Evolutionary conservation across 2,888 invertebrate species (phyloP).

Genomic region (Drosophila demipolita): DNA sequence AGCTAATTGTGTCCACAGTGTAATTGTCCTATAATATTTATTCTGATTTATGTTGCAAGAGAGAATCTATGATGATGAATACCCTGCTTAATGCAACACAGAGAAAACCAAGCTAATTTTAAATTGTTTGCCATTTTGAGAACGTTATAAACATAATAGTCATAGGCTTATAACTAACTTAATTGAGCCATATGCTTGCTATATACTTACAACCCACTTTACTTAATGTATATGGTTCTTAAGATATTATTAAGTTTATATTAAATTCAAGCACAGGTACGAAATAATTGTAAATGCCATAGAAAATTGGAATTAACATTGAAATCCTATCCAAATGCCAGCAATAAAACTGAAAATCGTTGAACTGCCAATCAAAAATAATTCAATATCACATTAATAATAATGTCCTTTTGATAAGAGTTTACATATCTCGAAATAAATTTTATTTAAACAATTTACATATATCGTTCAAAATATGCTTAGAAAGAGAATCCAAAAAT

Average conservation of each 20-base stretch:
- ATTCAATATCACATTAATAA: conserved; percentile 26
- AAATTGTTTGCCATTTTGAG: conserved; percentile 66
- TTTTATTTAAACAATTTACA: conserved; percentile 8
- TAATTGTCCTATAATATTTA: conserved; percentile 57
- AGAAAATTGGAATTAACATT: conserved; percentile 30
- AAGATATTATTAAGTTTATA: conserved; percentile 23
- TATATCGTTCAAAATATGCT: conserved; percentile 42
- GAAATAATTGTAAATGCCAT: conserved; percentile 38
- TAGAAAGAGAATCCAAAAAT: conserved; percentile 69
- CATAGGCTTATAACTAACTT: conserved; percentile 51
- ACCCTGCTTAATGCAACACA: background rate
- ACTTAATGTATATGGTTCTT: conserved; percentile 5
- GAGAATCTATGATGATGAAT: background rate
- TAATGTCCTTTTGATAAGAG: background rate
- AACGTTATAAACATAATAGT: conserved; percentile 62
- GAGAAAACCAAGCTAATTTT: conserved; percentile 32
- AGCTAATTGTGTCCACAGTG: conserved; percentile 12
- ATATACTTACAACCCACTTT: conserved; percentile 7
- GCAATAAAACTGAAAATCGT: conserved; percentile 5
- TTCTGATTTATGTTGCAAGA: conserved; percentile 14
- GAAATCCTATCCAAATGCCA: conserved; percentile 9
- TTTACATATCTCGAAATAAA: conserved; percentile 55
- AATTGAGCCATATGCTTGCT: conserved; percentile 66
- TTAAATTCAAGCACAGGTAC: conserved; percentile 13
- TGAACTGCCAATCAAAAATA: conserved; percentile 5